Evolutionary conservation across 1,140 invertebrate genomes (phyloP).

Genomic region (Nautilus pompilius): DNA sequence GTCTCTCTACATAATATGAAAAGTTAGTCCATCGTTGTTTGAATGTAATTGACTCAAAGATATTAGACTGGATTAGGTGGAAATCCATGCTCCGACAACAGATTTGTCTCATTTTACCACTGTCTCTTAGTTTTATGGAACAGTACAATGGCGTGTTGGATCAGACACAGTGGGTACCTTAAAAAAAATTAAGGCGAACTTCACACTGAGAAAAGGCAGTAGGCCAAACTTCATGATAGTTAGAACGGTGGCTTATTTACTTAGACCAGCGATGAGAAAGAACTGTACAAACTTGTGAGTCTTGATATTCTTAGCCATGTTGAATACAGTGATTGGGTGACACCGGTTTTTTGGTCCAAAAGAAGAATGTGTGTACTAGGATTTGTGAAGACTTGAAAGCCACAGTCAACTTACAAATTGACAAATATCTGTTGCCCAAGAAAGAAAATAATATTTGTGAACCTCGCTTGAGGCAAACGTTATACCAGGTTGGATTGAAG

Average conservation of each 20-base stretch:
- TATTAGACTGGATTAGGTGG: slow-evolving; percentile 17
- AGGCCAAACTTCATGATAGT: slow-evolving; percentile 22
- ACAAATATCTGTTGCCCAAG: slow-evolving; percentile 20
- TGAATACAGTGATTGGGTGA: slow-evolving; percentile 39
- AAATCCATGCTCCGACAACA: slow-evolving; percentile 5
- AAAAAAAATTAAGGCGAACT: slow-evolving; percentile 16
- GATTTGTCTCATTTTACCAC: too few relatives aligned
- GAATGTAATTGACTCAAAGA: slow-evolving; percentile 16
- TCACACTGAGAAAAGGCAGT: slow-evolving; percentile 4
- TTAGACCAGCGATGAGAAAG: slow-evolving; percentile 45
- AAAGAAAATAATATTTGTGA: slow-evolving; percentile 31
- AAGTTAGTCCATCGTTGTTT: slow-evolving; percentile 6
- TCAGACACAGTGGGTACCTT: slow-evolving; percentile 8
- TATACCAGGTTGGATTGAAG: slow-evolving; percentile 22
- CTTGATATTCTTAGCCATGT: slow-evolving; percentile 51
- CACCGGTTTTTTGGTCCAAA: slow-evolving; percentile 22
- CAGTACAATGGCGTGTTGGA: not conserved
- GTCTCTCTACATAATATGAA: slow-evolving; percentile 13
- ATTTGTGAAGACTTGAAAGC: slow-evolving; percentile 46
- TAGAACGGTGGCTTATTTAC: slow-evolving; percentile 48
- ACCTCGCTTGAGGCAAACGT: slow-evolving; percentile 20
- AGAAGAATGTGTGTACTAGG: slow-evolving; percentile 18
- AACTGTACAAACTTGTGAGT: slow-evolving; percentile 47
- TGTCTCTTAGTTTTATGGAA: not conserved
- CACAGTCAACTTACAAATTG: slow-evolving; percentile 23